Evolutionary conservation across 2,113 vertebrate genomes (phyloP), one percentile per base, ranked within the genome.

Genomic region (Sorex fumeus): DNA sequence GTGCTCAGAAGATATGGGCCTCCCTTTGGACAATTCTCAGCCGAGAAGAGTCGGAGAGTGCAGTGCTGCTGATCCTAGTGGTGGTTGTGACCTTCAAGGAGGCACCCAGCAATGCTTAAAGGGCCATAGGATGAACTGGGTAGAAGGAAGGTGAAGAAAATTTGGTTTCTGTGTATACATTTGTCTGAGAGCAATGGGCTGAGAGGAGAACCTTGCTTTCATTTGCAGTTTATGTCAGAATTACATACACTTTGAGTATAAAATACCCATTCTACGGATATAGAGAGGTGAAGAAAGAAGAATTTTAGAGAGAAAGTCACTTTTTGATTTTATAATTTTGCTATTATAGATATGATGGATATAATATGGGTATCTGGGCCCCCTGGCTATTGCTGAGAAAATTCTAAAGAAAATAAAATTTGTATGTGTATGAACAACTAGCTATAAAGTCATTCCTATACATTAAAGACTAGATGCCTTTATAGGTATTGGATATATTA

Each of bases 301-400:
- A 36, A 34, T 30, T 16, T 23, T 69, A 23, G 45, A 72, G 57
- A 66, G 34, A 23, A 75, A 88, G 40, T 1, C 13, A 2, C 76
- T 93, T 80, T 62, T 78, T 45, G 19, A 57, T 30, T 81, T 72
- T 60, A 47, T 64, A 53, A 71, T 6, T 70, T 84, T 57, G 66
- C 30, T 30, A 30, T 23, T 43, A 69, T 25, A 66, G 28, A 5
- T n/a, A 19, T 23, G 43, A 10, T 53, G 66, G 43, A 60, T 57
- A 50, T 53, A 72, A 69, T 43, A 27, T 40, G 40, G 50, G 18
- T 90, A 10, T 94, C 64, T 67, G 70, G 30, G 27, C 43, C 28
- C 30, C 45, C 83, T 69, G 67, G 34, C 25, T 91, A 84, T 76
- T 75, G 53, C 21, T 88, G 47, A 85, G 80, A 79, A 79, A 50